Evolutionary conservation across 1,140 invertebrate species (phyloP).

Genomic region (Lordiphosa collinella): DNA sequence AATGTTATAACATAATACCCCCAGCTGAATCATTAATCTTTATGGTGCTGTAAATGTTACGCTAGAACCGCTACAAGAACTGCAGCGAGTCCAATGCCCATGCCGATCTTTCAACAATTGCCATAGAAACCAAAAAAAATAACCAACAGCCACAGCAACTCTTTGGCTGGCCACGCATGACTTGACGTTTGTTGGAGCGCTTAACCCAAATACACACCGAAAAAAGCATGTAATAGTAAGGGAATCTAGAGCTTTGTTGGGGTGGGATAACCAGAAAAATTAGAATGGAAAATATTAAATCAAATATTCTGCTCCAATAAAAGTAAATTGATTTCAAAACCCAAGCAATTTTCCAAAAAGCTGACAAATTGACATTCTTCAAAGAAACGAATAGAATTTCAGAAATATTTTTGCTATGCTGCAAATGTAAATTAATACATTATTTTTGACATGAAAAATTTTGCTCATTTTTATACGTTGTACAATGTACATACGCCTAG

Average conservation of each 20-base stretch:
- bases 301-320: background rate
- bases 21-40: slow-evolving; percentile 33
- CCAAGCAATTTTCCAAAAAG: no score
- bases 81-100: slow-evolving; percentile 27
- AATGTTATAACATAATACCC: slow-evolving; percentile 27
- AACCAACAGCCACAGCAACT: slow-evolving; percentile 12
- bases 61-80: slow-evolving; percentile 38
- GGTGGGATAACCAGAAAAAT: no score
- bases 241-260: background rate
- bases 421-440: no score
- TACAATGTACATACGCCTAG: no score
- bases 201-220: slow-evolving; percentile 58
- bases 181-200: slow-evolving; percentile 59
- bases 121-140: slow-evolving; percentile 21
- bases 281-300: no score
- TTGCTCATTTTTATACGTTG: no score
- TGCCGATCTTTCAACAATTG: slow-evolving; percentile 21
- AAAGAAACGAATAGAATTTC: background rate
- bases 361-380: background rate
- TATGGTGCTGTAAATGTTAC: slow-evolving; percentile 13
- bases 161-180: slow-evolving; percentile 59
- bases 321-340: background rate
- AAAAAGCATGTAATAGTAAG: slow-evolving; percentile 5
- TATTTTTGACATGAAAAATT: no score
- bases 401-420: background rate